Base-by-base conservation (phyloP, 2,797 vertebrate species). In the Brachyalestes nurse region DNA sequence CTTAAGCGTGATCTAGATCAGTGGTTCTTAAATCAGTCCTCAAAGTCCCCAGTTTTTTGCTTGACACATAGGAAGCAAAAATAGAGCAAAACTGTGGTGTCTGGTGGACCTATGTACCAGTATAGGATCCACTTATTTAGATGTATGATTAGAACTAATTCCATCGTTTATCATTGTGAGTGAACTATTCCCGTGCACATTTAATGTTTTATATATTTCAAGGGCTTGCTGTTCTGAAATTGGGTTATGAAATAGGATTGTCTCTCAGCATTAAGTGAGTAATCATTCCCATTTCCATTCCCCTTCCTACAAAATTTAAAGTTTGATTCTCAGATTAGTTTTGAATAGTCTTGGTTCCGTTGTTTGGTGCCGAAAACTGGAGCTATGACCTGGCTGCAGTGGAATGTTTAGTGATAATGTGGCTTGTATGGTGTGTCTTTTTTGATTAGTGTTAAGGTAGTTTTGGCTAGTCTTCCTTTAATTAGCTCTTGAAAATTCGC, bases 401-500 rank as follows among this genome's bases (percentile, higher is more conserved):
- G 78, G 73, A 74, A 74, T 72, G 83, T 83, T 75, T 81, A 66
- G 79, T 78, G 69, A 84, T 72, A 53, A 57, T 64, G 60, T 77
- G 16, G 19, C 72, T 60, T 79, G 61, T 81, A 47, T 58, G 23
- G 40, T 45, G 21, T 23, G 17, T 73, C 58, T 70, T 71, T 16
- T 70, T 51, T 67, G 28, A 72, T 78, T 77, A 75, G 58, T n/a
- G n/a, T 47, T 21, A 51, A 14, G 53, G 25, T 53, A 19, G 42
- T 81, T 79, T 74, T 21, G 10, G 75, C 38, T 67, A 17, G 9
- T 76, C 34, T 75, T 40, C 21, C 19, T 62, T 58, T 34, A 13
- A 17, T 64, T 53, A 34, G 57, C 75, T 65, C 42, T 58, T 42
- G 3, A 10, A 61, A 12, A 45, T 13, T n/a, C 42, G 17, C 9